A percentile compares a stretch with the other conserved stretches of the same genome.
Evolutionary conservation across 2,797 vertebrate species (phyloP).

Genomic region (Miichthys miiuy): DNA sequence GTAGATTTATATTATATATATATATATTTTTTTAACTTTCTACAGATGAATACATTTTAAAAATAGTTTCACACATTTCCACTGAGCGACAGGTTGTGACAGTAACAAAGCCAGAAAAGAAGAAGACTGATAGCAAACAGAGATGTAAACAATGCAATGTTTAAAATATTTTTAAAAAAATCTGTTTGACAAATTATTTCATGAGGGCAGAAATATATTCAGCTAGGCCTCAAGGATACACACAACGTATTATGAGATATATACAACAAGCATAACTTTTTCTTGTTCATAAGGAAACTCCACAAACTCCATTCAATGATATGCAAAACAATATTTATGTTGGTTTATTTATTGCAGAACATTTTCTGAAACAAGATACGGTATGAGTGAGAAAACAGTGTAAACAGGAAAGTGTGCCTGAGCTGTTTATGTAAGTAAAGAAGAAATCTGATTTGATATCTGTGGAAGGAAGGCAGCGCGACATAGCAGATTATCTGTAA

Average conservation of each 20-base stretch:
- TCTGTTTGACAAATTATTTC: background rate
- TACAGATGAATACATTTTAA: background rate
- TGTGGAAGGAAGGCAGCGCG: background rate
- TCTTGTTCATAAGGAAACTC: background rate
- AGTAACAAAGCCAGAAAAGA: no score
- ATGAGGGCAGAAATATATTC: background rate
- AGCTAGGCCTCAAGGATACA: background rate
- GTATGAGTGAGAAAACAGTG: no score
- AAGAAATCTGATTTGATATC: background rate
- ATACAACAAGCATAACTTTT: background rate
- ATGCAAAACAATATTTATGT: background rate
- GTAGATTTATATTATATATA: background rate
- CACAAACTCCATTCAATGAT: background rate
- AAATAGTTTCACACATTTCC: background rate
- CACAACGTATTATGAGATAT: background rate
- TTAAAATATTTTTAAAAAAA: background rate
- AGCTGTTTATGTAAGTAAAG: no score
- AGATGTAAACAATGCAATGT: background rate
- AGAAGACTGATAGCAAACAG: background rate
- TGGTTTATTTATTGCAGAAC: background rate
- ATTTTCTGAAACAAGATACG: background rate
- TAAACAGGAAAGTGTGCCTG: no score
- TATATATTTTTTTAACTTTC: background rate
- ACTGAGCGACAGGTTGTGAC: background rate
- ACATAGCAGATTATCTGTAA: background rate